Evolutionary conservation across 2,113 vertebrate species (phyloP).

Genomic region (Antechinus flavipes): DNA sequence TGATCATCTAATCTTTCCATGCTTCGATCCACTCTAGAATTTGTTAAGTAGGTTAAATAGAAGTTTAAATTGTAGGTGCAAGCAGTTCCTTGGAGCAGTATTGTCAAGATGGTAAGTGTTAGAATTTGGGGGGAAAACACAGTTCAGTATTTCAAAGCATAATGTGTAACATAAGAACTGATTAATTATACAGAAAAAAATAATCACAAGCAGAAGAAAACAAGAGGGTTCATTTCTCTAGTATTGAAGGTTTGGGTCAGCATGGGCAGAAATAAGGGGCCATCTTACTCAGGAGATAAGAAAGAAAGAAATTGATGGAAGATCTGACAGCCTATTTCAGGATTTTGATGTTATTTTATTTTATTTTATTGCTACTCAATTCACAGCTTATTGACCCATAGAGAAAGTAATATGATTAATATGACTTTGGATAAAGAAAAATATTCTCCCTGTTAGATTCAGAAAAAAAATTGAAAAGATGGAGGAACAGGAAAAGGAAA

Average conservation of each 20-base stretch:
- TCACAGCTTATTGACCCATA: background rate
- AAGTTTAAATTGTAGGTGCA: background rate
- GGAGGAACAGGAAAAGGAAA: background rate
- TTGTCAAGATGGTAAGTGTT: background rate
- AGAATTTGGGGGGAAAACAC: background rate
- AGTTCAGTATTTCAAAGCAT: background rate
- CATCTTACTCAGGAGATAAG: background rate
- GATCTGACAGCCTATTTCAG: background rate
- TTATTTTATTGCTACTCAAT: background rate
- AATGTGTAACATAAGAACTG: background rate
- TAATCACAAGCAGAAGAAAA: background rate
- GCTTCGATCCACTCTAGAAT: background rate
- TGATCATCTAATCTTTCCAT: background rate
- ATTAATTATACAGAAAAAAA: background rate
- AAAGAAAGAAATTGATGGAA: background rate
- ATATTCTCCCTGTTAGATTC: background rate
- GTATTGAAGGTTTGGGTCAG: background rate
- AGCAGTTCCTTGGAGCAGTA: background rate
- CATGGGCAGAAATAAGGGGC: background rate
- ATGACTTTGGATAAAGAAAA: background rate
- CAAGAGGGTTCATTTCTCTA: background rate
- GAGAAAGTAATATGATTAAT: background rate
- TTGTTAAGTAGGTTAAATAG: background rate
- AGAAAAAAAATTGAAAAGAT: background rate
- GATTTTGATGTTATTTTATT: background rate